phyloP scores from a whole-genome alignment of 2,113 vertebrate species.

The Sebastes schlegelii region DNA sequence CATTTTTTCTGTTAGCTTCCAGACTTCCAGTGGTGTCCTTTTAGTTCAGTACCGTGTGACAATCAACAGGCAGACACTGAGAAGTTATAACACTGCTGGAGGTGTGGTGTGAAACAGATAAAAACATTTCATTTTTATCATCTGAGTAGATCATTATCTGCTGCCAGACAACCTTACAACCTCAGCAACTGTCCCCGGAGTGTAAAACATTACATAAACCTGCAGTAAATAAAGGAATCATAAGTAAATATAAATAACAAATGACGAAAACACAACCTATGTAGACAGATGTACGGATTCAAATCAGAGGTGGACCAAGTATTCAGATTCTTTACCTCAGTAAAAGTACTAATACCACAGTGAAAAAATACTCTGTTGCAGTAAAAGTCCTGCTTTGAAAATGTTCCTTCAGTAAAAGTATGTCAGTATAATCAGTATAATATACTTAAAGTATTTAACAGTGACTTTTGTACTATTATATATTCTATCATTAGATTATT shows the following conservation, averaged over 20 bases:
- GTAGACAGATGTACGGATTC: neutral
- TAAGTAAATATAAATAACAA: neutral
- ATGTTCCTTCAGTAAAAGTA: no score
- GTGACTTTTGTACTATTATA: no score
- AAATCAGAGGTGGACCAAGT: neutral
- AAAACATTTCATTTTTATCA: neutral
- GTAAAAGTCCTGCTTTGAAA: no score
- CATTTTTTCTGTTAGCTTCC: neutral
- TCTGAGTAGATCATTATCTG: neutral
- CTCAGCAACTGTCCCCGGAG: neutral
- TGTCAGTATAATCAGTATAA: no score
- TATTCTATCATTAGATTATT: no score
- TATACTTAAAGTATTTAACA: no score
- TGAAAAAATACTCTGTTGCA: neutral
- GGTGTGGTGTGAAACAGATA: conserved; percentile 2
- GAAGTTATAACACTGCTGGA: neutral
- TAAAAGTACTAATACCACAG: neutral
- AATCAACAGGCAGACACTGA: neutral
- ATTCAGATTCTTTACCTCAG: neutral
- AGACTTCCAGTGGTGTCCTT: conserved; percentile 6
- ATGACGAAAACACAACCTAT: neutral
- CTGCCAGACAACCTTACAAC: neutral
- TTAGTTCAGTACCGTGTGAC: neutral
- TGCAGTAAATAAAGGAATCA: neutral
- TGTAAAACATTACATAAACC: neutral